Base-by-base conservation (phyloP, 1,140 invertebrate genomes). In the Dinoponera quadriceps region DNA sequence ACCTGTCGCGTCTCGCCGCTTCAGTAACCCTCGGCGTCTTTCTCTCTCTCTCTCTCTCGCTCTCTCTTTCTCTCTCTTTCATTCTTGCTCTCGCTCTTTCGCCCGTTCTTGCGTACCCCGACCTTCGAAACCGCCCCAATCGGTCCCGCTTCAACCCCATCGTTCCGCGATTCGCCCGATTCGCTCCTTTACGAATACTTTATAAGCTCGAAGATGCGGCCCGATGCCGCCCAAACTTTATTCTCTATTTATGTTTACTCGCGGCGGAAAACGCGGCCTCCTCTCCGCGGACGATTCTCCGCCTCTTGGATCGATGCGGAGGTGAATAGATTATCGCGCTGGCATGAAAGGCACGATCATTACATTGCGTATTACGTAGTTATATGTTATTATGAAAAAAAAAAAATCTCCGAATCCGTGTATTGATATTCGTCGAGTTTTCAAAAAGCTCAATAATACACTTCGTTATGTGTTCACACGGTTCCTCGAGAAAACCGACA, bases 171-270 rank as follows among this genome's bases (percentile, higher is more conserved):
- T 71, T 85, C 77, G 84, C 63, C 74, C 74, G 74, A 82, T 90
- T 88, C 59, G 59, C 85, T 87, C 85, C 91, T 93, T 92, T 92
- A 85, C 90, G 93, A 93, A 94, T 94, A 93, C 90, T 94, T 94
- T 93, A 93, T 92, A 88, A 89, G 83, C 88, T 68, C 51, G 81
- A 91, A 90, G 86, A 88, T 78, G 83, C 66, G 80, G 82, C 87
- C 88, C 90, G 87, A 90, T 91, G 84, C 85, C 69, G 74, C 80
- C 77, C 82, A 85, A 89, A 91, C 81, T 91, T 92, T 91, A 92
- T 92, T 91, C 88, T 88, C 89, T 92, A 93, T 93, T 93, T 93
- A 92, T 90, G 88, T 92, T 93, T 91, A 90, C 85, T 60, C 84
- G 83, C 57, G 25, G 69, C 77, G 71, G 83, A 82, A 71, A 63